Conservation (phyloP, 53 echinoderm and acorn worm genomes). For the Patiria pectinifera region DNA sequence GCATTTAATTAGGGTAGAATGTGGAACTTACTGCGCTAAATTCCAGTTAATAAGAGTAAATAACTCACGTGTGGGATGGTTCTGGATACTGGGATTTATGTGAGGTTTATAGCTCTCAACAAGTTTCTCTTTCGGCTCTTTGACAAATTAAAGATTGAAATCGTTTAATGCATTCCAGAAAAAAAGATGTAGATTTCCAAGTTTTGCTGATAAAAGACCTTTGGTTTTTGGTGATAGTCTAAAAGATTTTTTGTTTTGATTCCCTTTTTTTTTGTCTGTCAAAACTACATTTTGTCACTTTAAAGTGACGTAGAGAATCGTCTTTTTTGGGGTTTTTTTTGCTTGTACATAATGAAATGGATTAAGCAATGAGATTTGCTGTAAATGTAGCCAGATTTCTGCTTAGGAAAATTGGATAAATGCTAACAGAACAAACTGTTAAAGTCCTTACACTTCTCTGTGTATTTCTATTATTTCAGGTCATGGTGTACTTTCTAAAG, state of each 20-base stretch:
- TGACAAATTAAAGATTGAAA: not conserved
- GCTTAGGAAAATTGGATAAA: not conserved
- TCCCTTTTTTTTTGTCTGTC: not conserved
- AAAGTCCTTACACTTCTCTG: too few relatives aligned
- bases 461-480: too few relatives aligned
- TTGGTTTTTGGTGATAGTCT: not conserved
- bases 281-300: not conserved
- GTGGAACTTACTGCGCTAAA: too few relatives aligned
- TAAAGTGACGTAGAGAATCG: not conserved
- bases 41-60: too few relatives aligned
- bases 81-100: too few relatives aligned
- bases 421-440: too few relatives aligned
- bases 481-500: too few relatives aligned
- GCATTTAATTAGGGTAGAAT: too few relatives aligned
- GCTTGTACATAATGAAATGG: constrained; percentile 14
- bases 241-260: not conserved
- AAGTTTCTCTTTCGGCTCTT: not conserved
- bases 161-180: constrained; percentile 14
- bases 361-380: not conserved
- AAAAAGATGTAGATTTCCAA: not conserved
- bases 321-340: not conserved
- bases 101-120: too few relatives aligned
- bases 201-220: not conserved
- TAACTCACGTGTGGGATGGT: too few relatives aligned
- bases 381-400: constrained; percentile 51